Evolutionary conservation across 2,888 invertebrate species (phyloP), one percentile per base, ranked within the genome.

Genomic region (Diogma glabrata): DNA sequence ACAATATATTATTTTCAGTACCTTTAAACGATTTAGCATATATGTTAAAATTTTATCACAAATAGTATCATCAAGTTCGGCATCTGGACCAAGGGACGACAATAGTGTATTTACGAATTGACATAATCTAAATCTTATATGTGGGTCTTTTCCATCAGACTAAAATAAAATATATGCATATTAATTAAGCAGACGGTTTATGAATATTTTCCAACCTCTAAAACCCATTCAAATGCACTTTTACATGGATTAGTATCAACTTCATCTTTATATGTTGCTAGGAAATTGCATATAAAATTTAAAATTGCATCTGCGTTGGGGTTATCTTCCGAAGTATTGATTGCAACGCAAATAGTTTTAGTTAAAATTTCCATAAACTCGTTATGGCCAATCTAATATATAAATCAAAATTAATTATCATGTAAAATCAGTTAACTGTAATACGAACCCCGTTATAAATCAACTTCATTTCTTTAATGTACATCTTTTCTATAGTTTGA

Each of bases 71-170:
- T 87, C 87, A 2, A 91, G 72, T 3, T 78, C 79, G 0, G 87
- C 87, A 59, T 87, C 79, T 19, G 82, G 81, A 2, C 84, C 84
- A 54, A 91, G 75, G 16, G 81, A 79, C 49, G 79, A 75, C 6
- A 92, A 70, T 46, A 91, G 75, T 60, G 81, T 79, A 54, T 85
- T 85, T 28, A 91, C 73, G 60, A 89, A 75, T 64, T 86, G 83
- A 62, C 89, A 91, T 0, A 84, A 76, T 45, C 88, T 75, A 67
- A 80, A 85, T 22, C 91, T 75, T 17, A 88, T 64, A 46, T 67
- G 73, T 23, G 67, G 73, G 56, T 65, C 72, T 36, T 73, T 71
- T 19, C 69, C 72, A 12, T 75, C 75, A 26, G 67, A 68, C 63
- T 77, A 51, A n/a, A n/a, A n/a, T 65, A 65, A 56, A 61, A 67